These are phyloP conservation scores for Albula glossodonta DNA, from an alignment of 2,113 vertebrate species.

Conservation along the genomic window DNA sequence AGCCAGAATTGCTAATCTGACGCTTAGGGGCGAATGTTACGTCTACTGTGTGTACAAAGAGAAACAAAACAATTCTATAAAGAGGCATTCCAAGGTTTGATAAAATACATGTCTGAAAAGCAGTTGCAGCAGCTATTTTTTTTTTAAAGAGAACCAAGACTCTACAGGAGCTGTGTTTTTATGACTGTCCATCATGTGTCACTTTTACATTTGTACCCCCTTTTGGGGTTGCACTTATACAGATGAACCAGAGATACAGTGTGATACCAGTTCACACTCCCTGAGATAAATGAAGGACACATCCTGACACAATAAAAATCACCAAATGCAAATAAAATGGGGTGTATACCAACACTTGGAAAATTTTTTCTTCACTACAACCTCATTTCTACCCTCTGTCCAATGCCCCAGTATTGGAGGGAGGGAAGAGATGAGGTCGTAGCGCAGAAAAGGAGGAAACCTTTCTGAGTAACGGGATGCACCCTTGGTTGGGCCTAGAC, in stretches of 20 bases:
- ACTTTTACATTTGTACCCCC: not conserved
- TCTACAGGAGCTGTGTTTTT: not conserved
- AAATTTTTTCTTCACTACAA: too few species aligned
- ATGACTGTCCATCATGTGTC: not conserved
- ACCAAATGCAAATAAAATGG: not conserved
- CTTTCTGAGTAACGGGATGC: too few species aligned
- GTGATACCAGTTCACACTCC: not conserved
- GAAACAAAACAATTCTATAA: slow-evolving; percentile 26
- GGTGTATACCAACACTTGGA: too few species aligned
- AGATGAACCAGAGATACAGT: not conserved
- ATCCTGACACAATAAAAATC: too few species aligned
- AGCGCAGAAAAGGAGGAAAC: too few species aligned
- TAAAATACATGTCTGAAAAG: not conserved
- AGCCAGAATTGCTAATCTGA: slow-evolving; percentile 65
- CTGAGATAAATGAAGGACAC: not conserved
- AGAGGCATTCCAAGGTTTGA: not conserved
- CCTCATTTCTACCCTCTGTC: too few species aligned
- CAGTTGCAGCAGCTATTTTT: not conserved
- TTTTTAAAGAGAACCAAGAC: not conserved
- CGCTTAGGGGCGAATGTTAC: slow-evolving; percentile 67
- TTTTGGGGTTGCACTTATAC: not conserved
- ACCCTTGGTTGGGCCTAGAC: not conserved
- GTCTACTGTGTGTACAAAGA: slow-evolving; percentile 46
- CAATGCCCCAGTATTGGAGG: too few species aligned
- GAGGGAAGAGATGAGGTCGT: too few species aligned